Conservation (phyloP, 1,140 invertebrate genomes). For the Plutomurus gul region DNA sequence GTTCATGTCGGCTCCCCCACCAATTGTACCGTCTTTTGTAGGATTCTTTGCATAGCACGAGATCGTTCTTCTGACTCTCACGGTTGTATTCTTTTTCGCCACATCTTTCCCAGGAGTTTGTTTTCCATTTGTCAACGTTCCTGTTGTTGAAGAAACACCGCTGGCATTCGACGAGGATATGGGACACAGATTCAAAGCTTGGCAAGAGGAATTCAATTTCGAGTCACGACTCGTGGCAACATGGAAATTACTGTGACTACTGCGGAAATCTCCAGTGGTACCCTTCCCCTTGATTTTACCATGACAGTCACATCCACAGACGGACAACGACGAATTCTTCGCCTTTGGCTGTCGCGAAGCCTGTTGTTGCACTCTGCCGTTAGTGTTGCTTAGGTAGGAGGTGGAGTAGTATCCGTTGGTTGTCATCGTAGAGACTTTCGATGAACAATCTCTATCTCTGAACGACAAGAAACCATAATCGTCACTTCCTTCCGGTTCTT, state of each 20-base stretch:
- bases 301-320: constrained; percentile 38
- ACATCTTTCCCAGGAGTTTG: background rate
- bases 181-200: constrained; percentile 41
- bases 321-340: background rate
- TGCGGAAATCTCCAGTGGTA: background rate
- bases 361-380: background rate
- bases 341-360: background rate
- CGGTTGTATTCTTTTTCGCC: constrained; percentile 11
- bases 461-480: constrained; percentile 50
- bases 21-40: background rate
- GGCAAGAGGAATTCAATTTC: constrained; percentile 44
- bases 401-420: constrained; percentile 1
- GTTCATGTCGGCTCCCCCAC: too few relatives aligned
- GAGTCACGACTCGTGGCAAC: constrained; percentile 7
- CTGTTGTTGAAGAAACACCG: background rate
- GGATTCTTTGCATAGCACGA: constrained; percentile 51
- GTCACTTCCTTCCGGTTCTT: constrained; percentile 35
- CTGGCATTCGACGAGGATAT: background rate
- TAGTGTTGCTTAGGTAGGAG: background rate
- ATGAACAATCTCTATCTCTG: constrained; percentile 27
- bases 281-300: background rate
- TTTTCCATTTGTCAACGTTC: background rate
- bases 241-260: constrained; percentile 31
- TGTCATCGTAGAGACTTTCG: background rate
- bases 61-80: constrained; percentile 44